These are phyloP conservation scores for Smutsia gigantea DNA, from an alignment of 2,797 vertebrate genomes.

Conservation along the genomic window DNA sequence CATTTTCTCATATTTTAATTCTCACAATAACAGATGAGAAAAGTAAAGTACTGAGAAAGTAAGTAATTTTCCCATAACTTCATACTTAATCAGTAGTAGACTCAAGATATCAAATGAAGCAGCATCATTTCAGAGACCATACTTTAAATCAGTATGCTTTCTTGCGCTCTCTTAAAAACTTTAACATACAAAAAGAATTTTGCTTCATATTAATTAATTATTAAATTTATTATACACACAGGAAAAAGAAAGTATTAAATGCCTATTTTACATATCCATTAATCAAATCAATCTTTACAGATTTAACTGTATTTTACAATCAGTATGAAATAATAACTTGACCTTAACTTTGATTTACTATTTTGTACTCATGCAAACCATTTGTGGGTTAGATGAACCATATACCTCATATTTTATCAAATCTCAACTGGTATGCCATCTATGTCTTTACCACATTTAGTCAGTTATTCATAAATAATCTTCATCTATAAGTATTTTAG, in stretches of 20 bases:
- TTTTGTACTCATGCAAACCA: conserved; percentile 20
- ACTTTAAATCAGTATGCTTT: neutral
- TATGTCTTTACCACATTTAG: neutral
- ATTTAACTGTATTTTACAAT: neutral
- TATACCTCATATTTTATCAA: neutral
- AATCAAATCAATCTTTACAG: neutral
- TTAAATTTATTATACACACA: neutral
- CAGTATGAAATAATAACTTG: conserved; percentile 20
- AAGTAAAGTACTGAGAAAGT: neutral
- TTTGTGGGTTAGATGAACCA: neutral
- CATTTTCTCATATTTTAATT: conserved; percentile 11
- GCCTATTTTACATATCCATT: neutral
- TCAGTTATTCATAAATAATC: neutral
- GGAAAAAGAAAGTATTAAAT: neutral
- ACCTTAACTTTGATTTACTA: neutral
- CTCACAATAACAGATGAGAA: neutral
- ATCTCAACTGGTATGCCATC: neutral
- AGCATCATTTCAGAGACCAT: neutral
- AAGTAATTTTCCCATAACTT: neutral
- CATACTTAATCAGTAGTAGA: neutral
- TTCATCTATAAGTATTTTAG: neutral
- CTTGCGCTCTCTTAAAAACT: neutral
- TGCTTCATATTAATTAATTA: neutral
- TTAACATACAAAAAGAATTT: neutral
- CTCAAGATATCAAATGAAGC: neutral